These are phyloP conservation scores for Arenaria interpres DNA, from an alignment of 2,113 vertebrate species.

Conservation along the genomic window DNA sequence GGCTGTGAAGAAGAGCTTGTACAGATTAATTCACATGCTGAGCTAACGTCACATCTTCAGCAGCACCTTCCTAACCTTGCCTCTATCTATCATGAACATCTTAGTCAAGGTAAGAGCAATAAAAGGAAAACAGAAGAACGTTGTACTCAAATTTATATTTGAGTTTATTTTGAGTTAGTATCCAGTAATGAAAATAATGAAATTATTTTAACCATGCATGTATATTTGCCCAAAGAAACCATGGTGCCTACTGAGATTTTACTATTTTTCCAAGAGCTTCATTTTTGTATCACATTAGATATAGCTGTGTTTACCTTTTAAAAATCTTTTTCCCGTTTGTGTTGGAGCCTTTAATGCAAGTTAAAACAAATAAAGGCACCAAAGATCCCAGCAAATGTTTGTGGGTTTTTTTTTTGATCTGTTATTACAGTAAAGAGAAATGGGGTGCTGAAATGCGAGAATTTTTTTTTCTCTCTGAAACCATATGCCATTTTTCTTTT, in stretches of 20 bases:
- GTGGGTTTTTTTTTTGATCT: not conserved
- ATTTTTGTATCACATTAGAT: not conserved
- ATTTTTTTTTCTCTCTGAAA: not conserved
- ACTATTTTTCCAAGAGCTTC: not conserved
- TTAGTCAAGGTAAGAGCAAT: conserved; percentile 88
- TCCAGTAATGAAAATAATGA: not conserved
- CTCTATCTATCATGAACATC: conserved; percentile 97
- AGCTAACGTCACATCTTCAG: conserved; percentile 97
- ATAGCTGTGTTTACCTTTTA: not conserved
- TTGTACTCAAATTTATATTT: not conserved
- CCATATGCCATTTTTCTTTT: not conserved
- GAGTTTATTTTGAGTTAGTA: not conserved
- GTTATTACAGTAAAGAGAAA: not conserved
- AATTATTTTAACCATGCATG: not conserved
- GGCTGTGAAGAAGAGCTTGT: conserved; percentile 98
- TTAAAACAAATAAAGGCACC: not conserved
- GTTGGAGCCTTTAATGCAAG: not conserved
- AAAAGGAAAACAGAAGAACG: not conserved
- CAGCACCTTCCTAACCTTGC: conserved; percentile 98
- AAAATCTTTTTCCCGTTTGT: not conserved
- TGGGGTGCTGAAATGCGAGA: not conserved
- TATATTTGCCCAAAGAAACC: not conserved
- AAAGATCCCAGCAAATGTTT: not conserved
- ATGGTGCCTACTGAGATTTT: not conserved
- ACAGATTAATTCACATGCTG: conserved; percentile 97